These are phyloP conservation scores for Salarias fasciatus DNA, from an alignment of 2,797 vertebrate genomes.

Conservation along the genomic window DNA sequence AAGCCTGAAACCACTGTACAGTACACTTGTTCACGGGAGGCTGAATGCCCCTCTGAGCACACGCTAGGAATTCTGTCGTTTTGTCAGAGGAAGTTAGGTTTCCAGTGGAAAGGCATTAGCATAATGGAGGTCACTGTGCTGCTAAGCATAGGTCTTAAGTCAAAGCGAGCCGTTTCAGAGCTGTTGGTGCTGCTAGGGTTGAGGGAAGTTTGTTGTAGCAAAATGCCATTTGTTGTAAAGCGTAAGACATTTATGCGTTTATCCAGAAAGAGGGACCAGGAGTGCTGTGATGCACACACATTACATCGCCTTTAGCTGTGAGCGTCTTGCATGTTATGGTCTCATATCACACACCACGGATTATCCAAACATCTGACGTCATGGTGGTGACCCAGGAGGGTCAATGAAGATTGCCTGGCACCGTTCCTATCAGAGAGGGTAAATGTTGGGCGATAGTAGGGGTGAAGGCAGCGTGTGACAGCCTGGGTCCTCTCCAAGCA, in stretches of 20 bases:
- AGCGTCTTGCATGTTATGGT: constrained; percentile 29
- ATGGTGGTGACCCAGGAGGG: constrained; percentile 34
- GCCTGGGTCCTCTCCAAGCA: constrained; percentile 42
- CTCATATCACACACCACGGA: constrained; percentile 33
- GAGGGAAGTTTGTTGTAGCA: constrained; percentile 20
- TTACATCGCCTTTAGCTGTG: constrained; percentile 35
- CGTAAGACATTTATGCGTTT: constrained; percentile 8
- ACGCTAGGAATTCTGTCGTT: constrained; percentile 65
- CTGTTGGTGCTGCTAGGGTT: constrained; percentile 16
- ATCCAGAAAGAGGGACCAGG: not conserved
- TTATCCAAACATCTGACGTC: constrained; percentile 58
- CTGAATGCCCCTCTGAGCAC: constrained; percentile 40
- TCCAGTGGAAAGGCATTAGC: constrained; percentile 47
- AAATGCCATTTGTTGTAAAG: constrained; percentile 14
- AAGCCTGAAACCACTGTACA: constrained; percentile 46
- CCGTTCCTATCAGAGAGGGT: constrained; percentile 31
- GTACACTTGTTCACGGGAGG: constrained; percentile 57
- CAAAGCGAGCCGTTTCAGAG: constrained; percentile 15
- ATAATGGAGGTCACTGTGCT: constrained; percentile 53
- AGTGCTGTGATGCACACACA: constrained; percentile 14
- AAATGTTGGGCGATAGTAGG: constrained; percentile 37
- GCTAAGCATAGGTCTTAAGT: constrained; percentile 52
- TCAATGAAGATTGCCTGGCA: constrained; percentile 46
- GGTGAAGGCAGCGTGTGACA: constrained; percentile 46
- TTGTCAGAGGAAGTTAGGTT: constrained; percentile 70